Evolutionary conservation across 2,888 invertebrate species (phyloP), one percentile per base, ranked within the genome.

Genomic region (Pantelozetes paolii): DNA sequence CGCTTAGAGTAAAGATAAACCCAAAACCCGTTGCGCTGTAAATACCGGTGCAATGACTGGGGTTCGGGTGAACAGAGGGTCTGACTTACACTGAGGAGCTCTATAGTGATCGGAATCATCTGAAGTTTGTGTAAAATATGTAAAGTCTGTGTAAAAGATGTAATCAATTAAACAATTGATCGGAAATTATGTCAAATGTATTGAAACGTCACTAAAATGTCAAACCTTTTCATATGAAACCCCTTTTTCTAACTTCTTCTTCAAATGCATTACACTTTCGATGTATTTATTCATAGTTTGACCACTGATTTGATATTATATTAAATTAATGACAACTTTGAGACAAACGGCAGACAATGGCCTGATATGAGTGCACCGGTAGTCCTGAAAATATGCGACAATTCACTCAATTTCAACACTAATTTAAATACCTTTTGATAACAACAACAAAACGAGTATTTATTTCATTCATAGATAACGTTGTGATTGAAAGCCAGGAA

Each of bases 241-340:
- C 28, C 74, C 74, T 64, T 74, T 74, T 6, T 74, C 74, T 32
- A 74, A 48, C 36, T 74, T 74, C 40, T 74, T 74, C 74, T 74
- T 74, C 23, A 74, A 48, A 23, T 74, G 74, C 2, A 11, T 23
- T n/a, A 74, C 74, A 28, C 36, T 59, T 48, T 74, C 74, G 20
- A 71, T 57, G 28, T 74, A 67, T 48, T 62, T 62, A 40, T 23
- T 67, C 72, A 72, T 72, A 13, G 40, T 62, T 72, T 57, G 36
- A 8, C 5, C n/a, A n/a, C n/a, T n/a, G n/a, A n/a, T n/a, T n/a
- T n/a, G n/a, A n/a, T n/a, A n/a, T n/a, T n/a, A n/a, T n/a, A n/a
- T n/a, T n/a, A n/a, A n/a, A n/a, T n/a, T n/a, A n/a, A n/a, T n/a
- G n/a, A n/a, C n/a, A n/a, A n/a, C n/a, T n/a, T 36, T 36, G 9